Evolutionary conservation across 2,888 invertebrate species (phyloP), one percentile per base, ranked within the genome.

Genomic region (Mesochorus sp.): DNA sequence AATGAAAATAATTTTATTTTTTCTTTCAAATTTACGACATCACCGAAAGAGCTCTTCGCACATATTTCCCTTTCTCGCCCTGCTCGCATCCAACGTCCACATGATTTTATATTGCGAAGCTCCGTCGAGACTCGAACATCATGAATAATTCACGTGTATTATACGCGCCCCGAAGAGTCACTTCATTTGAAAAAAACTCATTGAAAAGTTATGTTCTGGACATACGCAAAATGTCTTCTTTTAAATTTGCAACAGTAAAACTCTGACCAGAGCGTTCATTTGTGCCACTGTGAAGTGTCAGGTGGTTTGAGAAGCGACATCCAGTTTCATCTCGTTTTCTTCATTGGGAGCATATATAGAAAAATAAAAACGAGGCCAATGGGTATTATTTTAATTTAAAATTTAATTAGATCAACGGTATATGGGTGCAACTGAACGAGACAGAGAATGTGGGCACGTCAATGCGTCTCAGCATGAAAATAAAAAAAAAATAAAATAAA

Each of bases 101-200:
- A 17, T 19, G 44, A n/a, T 24, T 39, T 31, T 53, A 42, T 34
- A 53, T 17, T 12, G 59, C 17, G 17, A 8, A 26, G n/a, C 24
- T 12, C 21, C 59, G 6, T 47, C 5, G 19, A 26, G 24, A 14
- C 17, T 26, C 62, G 51, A 34, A 28, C 53, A 37, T n/a, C 21
- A 70, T 73, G 77, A 73, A 78, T 78, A 51, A 78, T 78, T 78
- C 68, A 78, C 62, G 59, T 4, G 17, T 70, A 3, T 21, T 49
- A 17, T 17, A n/a, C 66, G 57, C 31, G 53, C 14, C 28, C 6
- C 12, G 5, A 19, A 24, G 49, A 26, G 17, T 26, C n/a, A 55
- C 47, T 10, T 61, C 61, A 31, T 77, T 71, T 51, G 17, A 28
- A 37, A 71, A 76, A 51, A 61, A n/a, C 66, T 67, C 28, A 37